Evolutionary conservation across 1,140 invertebrate species (phyloP), one percentile per base, ranked within the genome.

Genomic region (Carposina sasakii): DNA sequence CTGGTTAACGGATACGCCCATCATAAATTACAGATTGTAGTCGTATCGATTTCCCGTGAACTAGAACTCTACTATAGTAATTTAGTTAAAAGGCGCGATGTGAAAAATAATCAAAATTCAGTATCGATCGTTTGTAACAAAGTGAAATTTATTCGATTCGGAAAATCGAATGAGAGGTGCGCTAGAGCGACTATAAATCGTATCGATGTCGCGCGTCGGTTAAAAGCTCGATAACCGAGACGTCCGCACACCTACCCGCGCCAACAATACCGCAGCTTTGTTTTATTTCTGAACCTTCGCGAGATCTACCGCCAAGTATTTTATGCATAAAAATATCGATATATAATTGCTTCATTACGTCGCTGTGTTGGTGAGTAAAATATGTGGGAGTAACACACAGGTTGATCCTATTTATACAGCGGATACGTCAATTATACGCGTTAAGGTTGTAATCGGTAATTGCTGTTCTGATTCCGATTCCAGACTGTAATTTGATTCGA

Each of bases 301-400:
- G 58, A 76, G 74, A 76, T 79, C 77, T 76, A n/a, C 73, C 77
- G 67, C 75, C 66, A 77, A 79, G 77, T 72, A 79, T 83, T 81
- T 83, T 81, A 79, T 83, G 79, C 79, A 81, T 78, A 81, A 81
- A 83, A 81, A 84, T 84, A 84, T 81, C 79, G 79, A 84, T 84
- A 81, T 84, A 84, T 84, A 84, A 84, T 84, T 84, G 79, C 79
- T 84, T 84, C 79, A 84, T 84, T 84, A 84, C 79, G 79, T 81
- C 77, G 68, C 71, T 81, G 75, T 79, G 77, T 84, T 81, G 67
- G 76, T 77, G 77, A 75, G 69, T 84, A 81, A 84, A 81, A 84
- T 84, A 84, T 81, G 81, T 84, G 81, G 81, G 77, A 84, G 77
- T 78, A 45, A 50, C 52, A 67, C 64, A 84, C 73, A 84, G 81